These are phyloP conservation scores for Pygocentrus nattereri DNA, from an alignment of 2,797 vertebrate genomes.

Conservation along the genomic window DNA sequence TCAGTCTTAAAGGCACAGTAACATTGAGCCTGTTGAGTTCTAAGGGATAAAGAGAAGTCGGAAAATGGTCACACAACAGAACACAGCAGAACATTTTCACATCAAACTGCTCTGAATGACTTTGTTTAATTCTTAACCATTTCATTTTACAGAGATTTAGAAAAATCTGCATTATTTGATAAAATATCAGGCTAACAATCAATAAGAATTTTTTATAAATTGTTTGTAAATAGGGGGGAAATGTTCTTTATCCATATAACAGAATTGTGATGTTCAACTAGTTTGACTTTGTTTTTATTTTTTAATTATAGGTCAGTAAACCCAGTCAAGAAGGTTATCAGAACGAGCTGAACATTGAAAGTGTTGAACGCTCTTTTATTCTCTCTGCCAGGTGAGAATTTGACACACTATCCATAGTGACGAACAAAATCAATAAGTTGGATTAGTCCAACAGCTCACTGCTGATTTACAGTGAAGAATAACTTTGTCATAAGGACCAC, in stretches of 20 bases:
- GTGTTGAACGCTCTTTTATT: constrained; percentile 96
- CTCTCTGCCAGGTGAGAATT: constrained; percentile 89
- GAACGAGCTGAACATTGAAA: constrained; percentile 96
- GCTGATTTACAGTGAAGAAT: no score
- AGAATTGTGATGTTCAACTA: constrained; percentile 3
- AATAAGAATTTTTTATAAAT: not conserved
- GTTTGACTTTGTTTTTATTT: no score
- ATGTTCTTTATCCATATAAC: not conserved
- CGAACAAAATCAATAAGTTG: no score
- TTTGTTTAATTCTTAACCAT: no score
- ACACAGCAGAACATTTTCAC: no score
- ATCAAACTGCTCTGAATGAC: no score
- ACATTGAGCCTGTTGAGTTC: no score
- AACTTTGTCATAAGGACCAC: not conserved
- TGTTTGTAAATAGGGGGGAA: not conserved
- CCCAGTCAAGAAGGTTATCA: constrained; percentile 93
- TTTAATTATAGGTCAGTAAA: constrained; percentile 88
- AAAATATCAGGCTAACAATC: not conserved
- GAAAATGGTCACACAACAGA: no score
- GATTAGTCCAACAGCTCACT: not conserved
- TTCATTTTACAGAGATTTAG: no score
- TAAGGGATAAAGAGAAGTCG: no score
- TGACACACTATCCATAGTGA: no score
- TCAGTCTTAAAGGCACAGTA: no score
- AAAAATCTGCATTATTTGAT: not conserved